Base-by-base conservation (phyloP, 2,888 invertebrate species). In the Fragum fragum region DNA sequence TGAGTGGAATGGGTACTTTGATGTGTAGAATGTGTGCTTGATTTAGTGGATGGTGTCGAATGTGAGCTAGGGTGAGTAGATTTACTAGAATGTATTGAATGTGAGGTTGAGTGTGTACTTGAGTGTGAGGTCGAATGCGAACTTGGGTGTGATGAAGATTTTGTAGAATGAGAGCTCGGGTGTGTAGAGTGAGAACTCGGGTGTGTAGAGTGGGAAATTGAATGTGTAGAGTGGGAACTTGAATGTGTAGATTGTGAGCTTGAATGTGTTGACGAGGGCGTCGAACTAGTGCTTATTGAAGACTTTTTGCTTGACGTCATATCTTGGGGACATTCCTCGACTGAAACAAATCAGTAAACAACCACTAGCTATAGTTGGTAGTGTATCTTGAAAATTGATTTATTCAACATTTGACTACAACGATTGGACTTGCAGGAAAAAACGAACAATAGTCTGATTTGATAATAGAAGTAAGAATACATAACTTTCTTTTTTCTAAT, bases 261-360 rank as follows among this genome's bases (percentile, higher is more conserved):
- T 6, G 11, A 6, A n/a, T 53, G 53, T 6, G 21, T 11, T 6
- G 53, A 53, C n/a, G 47, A n/a, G 14, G 14, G 47, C 2, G 47
- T 47, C 5, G 47, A 47, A 18, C 14, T 5, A 9, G 47, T 47
- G n/a, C 47, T 47, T 3, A 18, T n/a, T 23, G 66, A 23, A 1
- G 66, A 42, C 2, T 66, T 36, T 42, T 14, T 66, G n/a, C 42
- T 66, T 9, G 66, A 42, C 21, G 39, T 66, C 42, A 42, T 66
- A 42, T 66, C 66, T 23, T 21, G 32, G 2, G 39, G 66, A 66
- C 66, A 66, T 42, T 66, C 66, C 26, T 23, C 66, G 5, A 42
- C 66, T 66, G 61, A 18, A 66, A 42, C 21, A 7, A 23, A 36
- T n/a, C n/a, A n/a, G n/a, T n/a, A n/a, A n/a, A n/a, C n/a, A n/a